A percentile compares a stretch with the other conserved stretches of the same genome.
Evolutionary conservation across 2,888 invertebrate species (phyloP).

Genomic region (Cataglyphis rosenhaueri): DNA sequence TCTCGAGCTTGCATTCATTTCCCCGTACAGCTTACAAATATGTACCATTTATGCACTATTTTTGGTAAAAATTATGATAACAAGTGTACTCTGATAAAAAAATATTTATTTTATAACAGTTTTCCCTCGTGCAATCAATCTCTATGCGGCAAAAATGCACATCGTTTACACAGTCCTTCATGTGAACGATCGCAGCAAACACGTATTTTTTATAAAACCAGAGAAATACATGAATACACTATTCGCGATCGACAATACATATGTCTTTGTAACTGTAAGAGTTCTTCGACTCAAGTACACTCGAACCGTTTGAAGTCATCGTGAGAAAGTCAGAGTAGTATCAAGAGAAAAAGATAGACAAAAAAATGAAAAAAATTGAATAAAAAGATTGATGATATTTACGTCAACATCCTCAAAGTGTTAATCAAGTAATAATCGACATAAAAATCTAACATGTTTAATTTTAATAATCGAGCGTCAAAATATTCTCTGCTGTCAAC

Average conservation of each 20-base stretch:
- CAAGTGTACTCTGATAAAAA: background rate
- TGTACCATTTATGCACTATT: too few relatives aligned
- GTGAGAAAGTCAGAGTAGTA: slow-evolving; percentile 47
- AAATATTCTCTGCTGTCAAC: background rate
- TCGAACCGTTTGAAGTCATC: slow-evolving; percentile 74
- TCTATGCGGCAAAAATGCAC: slow-evolving; percentile 67
- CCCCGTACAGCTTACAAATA: background rate
- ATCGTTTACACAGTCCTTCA: slow-evolving; percentile 60
- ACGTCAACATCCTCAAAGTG: slow-evolving; percentile 62
- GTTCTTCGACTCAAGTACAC: slow-evolving; percentile 71
- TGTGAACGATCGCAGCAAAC: slow-evolving; percentile 40
- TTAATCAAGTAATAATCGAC: slow-evolving; percentile 14
- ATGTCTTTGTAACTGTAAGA: slow-evolving; percentile 72
- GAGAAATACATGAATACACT: slow-evolving; percentile 59
- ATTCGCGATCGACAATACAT: slow-evolving; percentile 67
- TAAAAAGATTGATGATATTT: slow-evolving; percentile 61
- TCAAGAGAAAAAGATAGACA: slow-evolving; percentile 29
- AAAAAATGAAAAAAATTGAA: slow-evolving; percentile 17
- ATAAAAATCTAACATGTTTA: slow-evolving; percentile 45
- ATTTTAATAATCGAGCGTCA: slow-evolving; percentile 41
- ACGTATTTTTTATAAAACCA: slow-evolving; percentile 46
- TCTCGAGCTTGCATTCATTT: background rate
- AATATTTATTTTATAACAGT: background rate
- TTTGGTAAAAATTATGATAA: background rate
- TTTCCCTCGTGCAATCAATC: slow-evolving; percentile 55